Evolutionary conservation across 1,140 invertebrate species (phyloP).

Genomic region (Pogonomyrmex californicus): DNA sequence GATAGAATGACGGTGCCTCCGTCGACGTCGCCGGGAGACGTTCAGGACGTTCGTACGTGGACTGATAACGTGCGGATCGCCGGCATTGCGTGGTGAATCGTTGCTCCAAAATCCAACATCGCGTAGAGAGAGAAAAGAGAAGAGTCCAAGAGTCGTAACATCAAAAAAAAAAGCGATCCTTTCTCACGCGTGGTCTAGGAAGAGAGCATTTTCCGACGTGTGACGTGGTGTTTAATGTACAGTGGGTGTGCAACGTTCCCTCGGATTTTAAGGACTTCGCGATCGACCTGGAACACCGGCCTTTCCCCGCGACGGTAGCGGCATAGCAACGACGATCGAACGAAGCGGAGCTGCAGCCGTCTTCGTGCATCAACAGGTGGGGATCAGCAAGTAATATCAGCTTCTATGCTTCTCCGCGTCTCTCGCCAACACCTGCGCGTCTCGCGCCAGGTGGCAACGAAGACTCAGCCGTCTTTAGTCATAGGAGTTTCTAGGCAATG

Average conservation of each 20-base stretch:
- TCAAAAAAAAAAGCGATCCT: neutral
- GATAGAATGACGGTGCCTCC: constrained; percentile 64
- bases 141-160: neutral
- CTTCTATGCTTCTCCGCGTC: constrained; percentile 53
- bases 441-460: constrained; percentile 63
- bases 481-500: constrained; percentile 24
- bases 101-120: neutral
- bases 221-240: constrained; percentile 57
- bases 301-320: neutral
- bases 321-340: constrained; percentile 67
- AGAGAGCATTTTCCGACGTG: neutral
- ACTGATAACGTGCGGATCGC: constrained; percentile 25
- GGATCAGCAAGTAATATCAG: constrained; percentile 76
- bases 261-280: constrained; percentile 38
- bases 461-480: neutral
- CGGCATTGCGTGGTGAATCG: constrained; percentile 17
- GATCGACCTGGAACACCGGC: constrained; percentile 58
- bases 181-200: neutral
- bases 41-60: constrained; percentile 55
- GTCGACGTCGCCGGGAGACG: constrained; percentile 55
- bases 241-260: constrained; percentile 53
- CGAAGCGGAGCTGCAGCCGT: constrained; percentile 21
- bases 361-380: constrained; percentile 81
- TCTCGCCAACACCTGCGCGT: constrained; percentile 55
- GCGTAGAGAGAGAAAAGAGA: neutral